These are phyloP conservation scores for Acrobasis suavella DNA, from an alignment of 2,888 invertebrate genomes.

Conservation along the genomic window DNA sequence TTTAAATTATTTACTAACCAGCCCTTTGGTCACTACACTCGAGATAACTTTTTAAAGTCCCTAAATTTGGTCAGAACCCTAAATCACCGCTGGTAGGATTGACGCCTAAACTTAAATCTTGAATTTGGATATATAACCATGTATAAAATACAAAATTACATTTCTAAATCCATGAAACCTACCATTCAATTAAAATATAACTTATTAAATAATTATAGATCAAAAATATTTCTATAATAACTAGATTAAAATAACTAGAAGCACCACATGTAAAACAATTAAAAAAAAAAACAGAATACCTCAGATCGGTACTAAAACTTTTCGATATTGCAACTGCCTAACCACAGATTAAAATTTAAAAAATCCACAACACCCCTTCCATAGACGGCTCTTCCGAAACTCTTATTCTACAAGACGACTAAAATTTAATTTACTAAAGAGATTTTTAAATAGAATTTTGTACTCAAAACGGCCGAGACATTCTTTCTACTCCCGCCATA, in stretches of 20 bases:
- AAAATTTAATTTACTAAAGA: constrained; percentile 38
- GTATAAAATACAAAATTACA: constrained; percentile 5
- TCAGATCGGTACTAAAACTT: constrained; percentile 6
- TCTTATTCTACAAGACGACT: constrained; percentile 32
- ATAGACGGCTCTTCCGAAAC: constrained; percentile 22
- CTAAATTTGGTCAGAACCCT: too few relatives aligned
- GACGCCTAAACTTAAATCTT: not conserved
- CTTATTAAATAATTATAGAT: constrained; percentile 14
- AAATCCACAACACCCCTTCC: constrained; percentile 28
- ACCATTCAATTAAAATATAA: constrained; percentile 8
- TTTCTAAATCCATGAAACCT: not conserved
- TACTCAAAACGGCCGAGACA: constrained; percentile 71
- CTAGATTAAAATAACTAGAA: constrained; percentile 17
- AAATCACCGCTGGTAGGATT: not conserved
- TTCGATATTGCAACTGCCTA: constrained; percentile 25
- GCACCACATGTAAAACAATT: constrained; percentile 20
- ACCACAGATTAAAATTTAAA: constrained; percentile 29
- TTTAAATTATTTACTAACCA: too few relatives aligned
- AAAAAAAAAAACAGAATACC: constrained; percentile 9
- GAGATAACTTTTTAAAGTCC: too few relatives aligned
- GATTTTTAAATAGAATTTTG: constrained; percentile 67
- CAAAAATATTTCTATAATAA: constrained; percentile 16
- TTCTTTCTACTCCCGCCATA: constrained; percentile 34
- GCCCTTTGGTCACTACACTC: too few relatives aligned
- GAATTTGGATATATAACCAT: constrained; percentile 1